Base-by-base conservation (phyloP, 1,140 invertebrate species). In the Cydia strobilella region DNA sequence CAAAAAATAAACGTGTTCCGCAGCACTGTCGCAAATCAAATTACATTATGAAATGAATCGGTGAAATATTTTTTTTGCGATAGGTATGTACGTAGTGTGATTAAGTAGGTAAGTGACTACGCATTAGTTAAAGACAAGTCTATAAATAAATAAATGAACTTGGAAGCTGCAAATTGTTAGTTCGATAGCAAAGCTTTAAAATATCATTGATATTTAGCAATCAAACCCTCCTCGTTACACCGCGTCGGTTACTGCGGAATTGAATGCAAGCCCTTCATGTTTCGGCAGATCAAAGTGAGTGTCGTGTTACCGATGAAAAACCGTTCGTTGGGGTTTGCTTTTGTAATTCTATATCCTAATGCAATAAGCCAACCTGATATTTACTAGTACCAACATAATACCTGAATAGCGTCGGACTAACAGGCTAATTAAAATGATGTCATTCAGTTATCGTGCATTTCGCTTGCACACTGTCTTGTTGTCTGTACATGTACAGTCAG, bases 261-360 rank as follows among this genome's bases (percentile, higher is more conserved):
- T 63, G 63, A 63, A 63, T 66, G 27, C 63, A n/a, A 13, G 27
- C 63, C 23, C 62, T 66, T 15, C 25, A n/a, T 9, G 15, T 66
- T 31, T 31, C 23, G 13, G 23, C 15, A 25, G 23, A 25, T 35
- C 63, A 66, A 66, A 66, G 63, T 5, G 51, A 66, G 63, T n/a
- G 63, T 66, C n/a, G 6, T n/a, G 63, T 66, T 31, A 66, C 63
- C 63, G 0, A 66, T 66, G 63, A 31, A 66, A 66, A 66, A 66
- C 25, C 13, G 63, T 66, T 66, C 25, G 63, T 66, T 7, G 27
- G 23, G 25, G 27, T 66, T 66, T 66, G 63, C 63, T 31, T 66
- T 72, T 45, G 35, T 7, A 12, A 72, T 72, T 7, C 35, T 72
- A 72, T 72, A 48, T 15, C 5, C 51, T 20, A 7, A 18, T 12